phyloP scores from a whole-genome alignment of 1,140 invertebrate species.

The Drosophila pectinifera region DNA sequence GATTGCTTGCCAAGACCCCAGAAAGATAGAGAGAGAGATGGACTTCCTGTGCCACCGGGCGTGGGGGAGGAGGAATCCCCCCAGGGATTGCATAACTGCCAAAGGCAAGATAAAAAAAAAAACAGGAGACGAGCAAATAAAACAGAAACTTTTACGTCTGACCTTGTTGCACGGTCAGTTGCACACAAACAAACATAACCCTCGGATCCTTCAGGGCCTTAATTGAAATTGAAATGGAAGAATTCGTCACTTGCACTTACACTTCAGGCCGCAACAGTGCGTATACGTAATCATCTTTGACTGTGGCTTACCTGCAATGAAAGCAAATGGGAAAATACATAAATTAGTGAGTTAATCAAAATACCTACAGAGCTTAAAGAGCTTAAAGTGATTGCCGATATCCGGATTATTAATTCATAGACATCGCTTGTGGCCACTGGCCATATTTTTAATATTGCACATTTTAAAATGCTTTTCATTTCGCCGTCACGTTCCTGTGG shows the following conservation, averaged over 20 bases:
- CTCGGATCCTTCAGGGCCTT: slow-evolving; percentile 32
- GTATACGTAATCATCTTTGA: slow-evolving; percentile 38
- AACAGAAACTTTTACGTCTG: slow-evolving; percentile 57
- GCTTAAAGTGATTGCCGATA: slow-evolving; percentile 4
- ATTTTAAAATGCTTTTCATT: slow-evolving; percentile 45
- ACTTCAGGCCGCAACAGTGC: slow-evolving; percentile 23
- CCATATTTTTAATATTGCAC: slow-evolving; percentile 28
- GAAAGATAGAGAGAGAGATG: slow-evolving; percentile 3
- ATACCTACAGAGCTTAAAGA: slow-evolving; percentile 11
- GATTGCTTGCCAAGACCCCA: slow-evolving; percentile 40
- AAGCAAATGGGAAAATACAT: slow-evolving; percentile 1
- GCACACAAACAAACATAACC: slow-evolving; percentile 42
- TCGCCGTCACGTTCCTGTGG: slow-evolving; percentile 16
- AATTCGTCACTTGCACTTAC: slow-evolving; percentile 62
- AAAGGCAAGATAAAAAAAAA: slow-evolving; percentile 12
- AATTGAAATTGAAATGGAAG: slow-evolving; percentile 57
- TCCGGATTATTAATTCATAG: slow-evolving; percentile 45
- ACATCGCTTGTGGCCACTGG: slow-evolving; percentile 18
- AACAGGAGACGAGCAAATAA: slow-evolving; percentile 35
- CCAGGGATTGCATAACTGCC: slow-evolving; percentile 56
- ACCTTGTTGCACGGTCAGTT: slow-evolving; percentile 61
- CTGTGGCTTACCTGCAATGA: slow-evolving; percentile 62
- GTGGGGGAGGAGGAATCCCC: slow-evolving; percentile 30
- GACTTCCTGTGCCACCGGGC: slow-evolving; percentile 32
- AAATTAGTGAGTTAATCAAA: slow-evolving; percentile 6